phyloP scores from a whole-genome alignment of 1,140 invertebrate species.

The Bombus breviceps region DNA sequence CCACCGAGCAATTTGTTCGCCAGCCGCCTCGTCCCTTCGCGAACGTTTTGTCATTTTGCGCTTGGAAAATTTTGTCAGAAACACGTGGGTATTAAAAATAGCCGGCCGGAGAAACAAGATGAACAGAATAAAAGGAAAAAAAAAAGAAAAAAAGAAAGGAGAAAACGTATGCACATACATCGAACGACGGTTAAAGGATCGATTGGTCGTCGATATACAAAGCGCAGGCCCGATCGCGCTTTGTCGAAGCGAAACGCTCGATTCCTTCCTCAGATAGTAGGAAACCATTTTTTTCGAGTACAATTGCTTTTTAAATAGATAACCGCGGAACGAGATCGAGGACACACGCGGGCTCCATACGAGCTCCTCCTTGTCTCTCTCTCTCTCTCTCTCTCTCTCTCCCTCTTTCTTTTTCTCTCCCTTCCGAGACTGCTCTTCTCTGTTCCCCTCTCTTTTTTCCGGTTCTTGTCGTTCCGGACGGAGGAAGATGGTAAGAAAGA shows the following conservation, averaged over 20 bases:
- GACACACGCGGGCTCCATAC: constrained; percentile 48
- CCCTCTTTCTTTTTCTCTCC: neutral
- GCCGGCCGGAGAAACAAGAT: fast-evolving
- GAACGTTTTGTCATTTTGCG: neutral
- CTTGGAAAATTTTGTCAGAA: neutral
- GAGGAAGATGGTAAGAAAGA: constrained; percentile 69
- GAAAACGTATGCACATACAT: too few species aligned
- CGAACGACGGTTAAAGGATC: neutral
- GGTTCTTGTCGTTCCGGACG: constrained; percentile 24
- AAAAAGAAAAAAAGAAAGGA: too few species aligned
- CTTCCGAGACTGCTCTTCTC: neutral
- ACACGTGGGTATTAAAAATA: too few species aligned
- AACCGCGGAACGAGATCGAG: constrained; percentile 54
- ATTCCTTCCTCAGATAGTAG: constrained; percentile 59
- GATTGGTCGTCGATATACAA: neutral
- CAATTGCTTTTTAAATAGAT: constrained; percentile 76
- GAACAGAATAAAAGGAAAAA: too few species aligned
- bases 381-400: too few species aligned
- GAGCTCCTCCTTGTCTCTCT: neutral
- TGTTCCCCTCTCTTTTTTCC: too few species aligned
- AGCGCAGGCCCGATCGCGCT: neutral
- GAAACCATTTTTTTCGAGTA: constrained; percentile 65
- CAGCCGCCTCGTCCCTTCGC: neutral
- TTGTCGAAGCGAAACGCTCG: constrained; percentile 4
- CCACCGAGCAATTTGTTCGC: constrained; percentile 49